Base-by-base conservation (phyloP, 2,888 invertebrate species). In the Scaptomyza cyrtandrae region DNA sequence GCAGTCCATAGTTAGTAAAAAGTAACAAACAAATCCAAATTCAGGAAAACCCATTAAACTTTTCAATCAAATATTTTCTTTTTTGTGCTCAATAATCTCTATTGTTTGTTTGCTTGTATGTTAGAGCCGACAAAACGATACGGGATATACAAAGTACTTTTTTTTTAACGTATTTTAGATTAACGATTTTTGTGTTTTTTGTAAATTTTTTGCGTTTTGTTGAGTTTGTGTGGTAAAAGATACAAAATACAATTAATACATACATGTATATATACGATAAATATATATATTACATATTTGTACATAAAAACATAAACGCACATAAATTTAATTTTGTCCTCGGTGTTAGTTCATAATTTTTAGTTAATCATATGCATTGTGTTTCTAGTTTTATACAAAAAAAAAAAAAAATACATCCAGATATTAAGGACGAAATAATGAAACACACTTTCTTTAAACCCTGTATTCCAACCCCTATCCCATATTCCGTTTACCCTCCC, bases 1-100 rank as follows among this genome's bases (percentile, higher is more conserved):
- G 90, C 91, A 91, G 90, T 91, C 90, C 90, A 75, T 80, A 82
- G 86, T 87, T 83, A 83, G 88, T 85, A 77, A 71, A 87, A 85
- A 75, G 82, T 82, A 85, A 83, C 75, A 89, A 88, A 85, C 85
- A 80, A 88, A 80, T 82, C 78, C 82, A 60, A 88, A 85, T 85
- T 66, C 65, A 71, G 85, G 72, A 68, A 70, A 78, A 80, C 66
- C 75, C 75, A 80, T 70, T 50, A 64, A 82, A 72, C 54, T 48
- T 60, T 72, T 54, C 45, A 61, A 57, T 63, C 48, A 61, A 68
- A 63, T 81, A 49, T 74, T 62, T 62, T 48, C 52, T 66, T 59
- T 70, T 73, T 65, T 53, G 50, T 75, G 58, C 66, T 67, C 59
- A 69, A 79, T 58, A 64, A 80, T 73, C 54, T 70, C 67, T 60